Conservation (phyloP, 2,113 vertebrate genomes). For the Phrynocephalus versicolor region DNA sequence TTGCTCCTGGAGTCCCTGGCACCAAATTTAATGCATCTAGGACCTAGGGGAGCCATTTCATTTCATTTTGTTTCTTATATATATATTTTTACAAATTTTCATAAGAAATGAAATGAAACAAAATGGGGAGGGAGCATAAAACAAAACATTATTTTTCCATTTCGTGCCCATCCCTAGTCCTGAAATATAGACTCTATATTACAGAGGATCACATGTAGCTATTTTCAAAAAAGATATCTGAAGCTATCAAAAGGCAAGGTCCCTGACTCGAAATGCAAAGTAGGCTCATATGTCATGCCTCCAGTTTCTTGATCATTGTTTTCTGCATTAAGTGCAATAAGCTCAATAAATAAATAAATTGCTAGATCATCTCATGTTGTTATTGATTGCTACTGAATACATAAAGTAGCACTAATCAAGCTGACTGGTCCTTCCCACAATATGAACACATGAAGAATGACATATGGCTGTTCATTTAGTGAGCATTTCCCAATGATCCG, state of each 20-base stretch:
- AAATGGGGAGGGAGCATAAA: too few relatives aligned
- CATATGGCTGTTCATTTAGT: neutral
- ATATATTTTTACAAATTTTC: too few relatives aligned
- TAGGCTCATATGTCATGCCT: neutral
- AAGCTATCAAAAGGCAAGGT: neutral
- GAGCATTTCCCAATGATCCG: neutral
- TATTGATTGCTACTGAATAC: neutral
- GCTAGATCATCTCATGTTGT: neutral
- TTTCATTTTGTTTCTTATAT: too few relatives aligned
- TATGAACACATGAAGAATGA: neutral
- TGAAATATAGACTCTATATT: too few relatives aligned
- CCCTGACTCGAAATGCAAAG: neutral
- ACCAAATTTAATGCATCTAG: too few relatives aligned
- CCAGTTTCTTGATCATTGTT: neutral
- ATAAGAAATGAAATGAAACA: too few relatives aligned
- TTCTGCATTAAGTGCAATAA: too few relatives aligned
- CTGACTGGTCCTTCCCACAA: neutral
- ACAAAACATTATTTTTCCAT: too few relatives aligned
- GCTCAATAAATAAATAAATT: too few relatives aligned
- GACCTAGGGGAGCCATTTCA: too few relatives aligned
- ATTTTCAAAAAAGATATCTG: neutral
- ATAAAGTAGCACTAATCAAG: conserved; percentile 5
- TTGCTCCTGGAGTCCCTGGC: too few relatives aligned
- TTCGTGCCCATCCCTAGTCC: too few relatives aligned
- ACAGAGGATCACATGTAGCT: neutral